Percentiles rank a stretch among this genome's conserved stretches.
phyloP scores from a whole-genome alignment of 2,888 invertebrate genomes.

The Cheilosia grossa region DNA sequence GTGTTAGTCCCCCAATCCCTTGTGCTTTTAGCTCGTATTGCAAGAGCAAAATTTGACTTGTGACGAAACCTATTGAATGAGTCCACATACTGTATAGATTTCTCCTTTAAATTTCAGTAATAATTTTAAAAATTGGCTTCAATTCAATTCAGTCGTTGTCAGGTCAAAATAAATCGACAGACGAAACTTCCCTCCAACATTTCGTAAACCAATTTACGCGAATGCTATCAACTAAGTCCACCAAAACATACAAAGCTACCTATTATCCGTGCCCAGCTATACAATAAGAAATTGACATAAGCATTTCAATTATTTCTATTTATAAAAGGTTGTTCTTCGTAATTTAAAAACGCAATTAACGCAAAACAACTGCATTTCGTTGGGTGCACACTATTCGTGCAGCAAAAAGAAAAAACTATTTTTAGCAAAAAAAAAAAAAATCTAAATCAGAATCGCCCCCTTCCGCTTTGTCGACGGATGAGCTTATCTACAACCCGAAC shows the following conservation, averaged over 20 bases:
- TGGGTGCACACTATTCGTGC: constrained; percentile 41
- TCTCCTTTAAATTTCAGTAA: too few species aligned
- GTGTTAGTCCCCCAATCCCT: too few species aligned
- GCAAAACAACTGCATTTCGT: constrained; percentile 49
- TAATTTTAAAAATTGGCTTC: too few species aligned
- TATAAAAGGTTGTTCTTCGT: constrained; percentile 4
- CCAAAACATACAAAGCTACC: not conserved
- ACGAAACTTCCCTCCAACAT: not conserved
- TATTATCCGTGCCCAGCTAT: not conserved
- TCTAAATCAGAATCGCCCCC: constrained; percentile 7
- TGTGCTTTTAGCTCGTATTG: too few species aligned
- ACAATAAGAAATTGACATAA: constrained; percentile 6
- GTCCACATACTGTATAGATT: too few species aligned
- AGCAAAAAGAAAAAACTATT: constrained; percentile 23
- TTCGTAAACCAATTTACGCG: not conserved
- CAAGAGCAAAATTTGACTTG: too few species aligned
- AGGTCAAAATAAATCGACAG: not conserved
- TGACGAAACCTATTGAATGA: too few species aligned
- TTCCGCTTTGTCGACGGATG: not conserved
- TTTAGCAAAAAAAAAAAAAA: constrained; percentile 27
- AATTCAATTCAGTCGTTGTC: not conserved
- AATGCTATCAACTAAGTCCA: not conserved
- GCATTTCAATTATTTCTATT: constrained; percentile 36
- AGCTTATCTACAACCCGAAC: not conserved
- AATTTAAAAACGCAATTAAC: constrained; percentile 67